Conservation (phyloP, 2,888 invertebrate species). For the Adelognathus sp. region DNA sequence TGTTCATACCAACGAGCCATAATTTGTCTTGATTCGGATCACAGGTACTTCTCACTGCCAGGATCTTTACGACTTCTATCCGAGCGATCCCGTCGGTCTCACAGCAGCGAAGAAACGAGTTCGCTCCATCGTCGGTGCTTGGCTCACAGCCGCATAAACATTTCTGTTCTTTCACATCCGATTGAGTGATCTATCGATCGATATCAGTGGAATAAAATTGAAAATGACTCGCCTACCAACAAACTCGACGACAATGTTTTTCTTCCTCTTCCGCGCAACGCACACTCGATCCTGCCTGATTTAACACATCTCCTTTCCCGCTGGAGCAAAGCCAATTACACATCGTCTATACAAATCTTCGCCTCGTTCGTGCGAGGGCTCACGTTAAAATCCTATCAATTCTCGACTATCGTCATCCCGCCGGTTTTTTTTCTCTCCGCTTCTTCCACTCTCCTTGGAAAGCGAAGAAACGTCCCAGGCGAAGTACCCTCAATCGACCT, state of each 20-base stretch:
- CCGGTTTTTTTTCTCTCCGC: too few relatives aligned
- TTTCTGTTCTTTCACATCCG: background rate
- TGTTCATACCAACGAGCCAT: background rate
- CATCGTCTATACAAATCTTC: background rate
- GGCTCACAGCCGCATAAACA: conserved; percentile 60
- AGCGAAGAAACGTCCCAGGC: background rate
- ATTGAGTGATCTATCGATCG: background rate
- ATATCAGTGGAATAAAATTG: background rate
- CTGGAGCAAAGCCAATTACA: background rate
- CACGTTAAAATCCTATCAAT: conserved; percentile 3
- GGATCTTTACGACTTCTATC: conserved; percentile 62
- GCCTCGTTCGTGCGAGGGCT: background rate
- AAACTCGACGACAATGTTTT: background rate
- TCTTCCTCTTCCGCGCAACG: background rate
- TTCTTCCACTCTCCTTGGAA: background rate
- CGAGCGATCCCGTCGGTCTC: conserved; percentile 61
- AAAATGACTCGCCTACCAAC: background rate
- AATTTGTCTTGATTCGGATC: conserved; percentile 19
- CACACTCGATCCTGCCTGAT: background rate
- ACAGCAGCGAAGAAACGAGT: conserved; percentile 63
- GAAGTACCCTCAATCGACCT: conserved; percentile 87
- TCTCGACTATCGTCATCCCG: background rate
- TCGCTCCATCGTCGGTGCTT: conserved; percentile 62
- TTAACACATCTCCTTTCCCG: background rate
- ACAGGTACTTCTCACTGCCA: conserved; percentile 71